These are phyloP conservation scores for Epinephelus lanceolatus DNA, from an alignment of 2,113 vertebrate genomes.

Conservation along the genomic window DNA sequence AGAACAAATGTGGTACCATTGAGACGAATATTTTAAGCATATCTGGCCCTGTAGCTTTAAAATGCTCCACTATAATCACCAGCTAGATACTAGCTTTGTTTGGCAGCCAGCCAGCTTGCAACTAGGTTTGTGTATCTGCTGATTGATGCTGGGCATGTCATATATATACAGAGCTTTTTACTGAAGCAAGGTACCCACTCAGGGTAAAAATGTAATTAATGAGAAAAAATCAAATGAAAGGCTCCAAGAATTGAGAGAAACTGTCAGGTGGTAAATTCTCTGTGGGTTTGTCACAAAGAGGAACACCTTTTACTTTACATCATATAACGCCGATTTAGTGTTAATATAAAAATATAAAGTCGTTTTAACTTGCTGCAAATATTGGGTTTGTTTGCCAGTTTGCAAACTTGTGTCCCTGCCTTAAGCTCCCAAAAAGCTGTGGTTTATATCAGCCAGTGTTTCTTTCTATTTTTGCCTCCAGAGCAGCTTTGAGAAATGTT, in stretches of 20 bases:
- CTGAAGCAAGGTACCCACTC: background rate
- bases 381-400: conserved; percentile 1
- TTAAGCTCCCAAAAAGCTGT: background rate
- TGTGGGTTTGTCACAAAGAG: background rate
- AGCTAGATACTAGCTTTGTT: background rate
- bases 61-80: background rate
- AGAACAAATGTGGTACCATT: background rate
- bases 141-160: background rate
- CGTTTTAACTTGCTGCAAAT: background rate
- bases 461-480: conserved; percentile 1
- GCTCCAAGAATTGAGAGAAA: background rate
- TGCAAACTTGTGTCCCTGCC: background rate
- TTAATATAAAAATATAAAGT: background rate
- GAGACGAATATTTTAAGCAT: background rate
- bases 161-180: background rate
- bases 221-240: background rate
- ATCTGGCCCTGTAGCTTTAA: background rate
- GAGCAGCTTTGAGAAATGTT: conserved; percentile 20
- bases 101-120: background rate
- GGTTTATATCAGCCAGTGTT: background rate
- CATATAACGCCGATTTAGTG: background rate
- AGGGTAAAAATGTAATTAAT: background rate
- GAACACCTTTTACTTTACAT: background rate
- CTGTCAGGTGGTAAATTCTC: background rate
- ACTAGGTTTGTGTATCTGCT: background rate